phyloP scores from a whole-genome alignment of 2,113 vertebrate species.

The Tragelaphus strepsiceros region DNA sequence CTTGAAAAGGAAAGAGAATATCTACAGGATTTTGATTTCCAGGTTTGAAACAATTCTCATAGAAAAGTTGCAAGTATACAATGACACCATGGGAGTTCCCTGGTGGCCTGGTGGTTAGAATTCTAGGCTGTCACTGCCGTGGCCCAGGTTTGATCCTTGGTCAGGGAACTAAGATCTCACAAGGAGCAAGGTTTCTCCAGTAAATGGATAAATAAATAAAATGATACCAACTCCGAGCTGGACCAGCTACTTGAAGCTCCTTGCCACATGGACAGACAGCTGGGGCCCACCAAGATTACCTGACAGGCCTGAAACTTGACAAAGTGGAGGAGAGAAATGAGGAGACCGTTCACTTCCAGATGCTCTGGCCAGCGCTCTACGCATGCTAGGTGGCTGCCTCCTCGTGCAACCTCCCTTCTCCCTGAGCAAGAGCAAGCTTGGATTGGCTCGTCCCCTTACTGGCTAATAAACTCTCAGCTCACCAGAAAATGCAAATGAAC shows the following conservation, averaged over 20 bases:
- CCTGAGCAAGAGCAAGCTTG: background rate
- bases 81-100: background rate
- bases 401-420: background rate
- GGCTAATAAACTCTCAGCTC: slow-evolving; percentile 15
- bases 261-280: background rate
- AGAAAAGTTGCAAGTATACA: background rate
- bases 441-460: slow-evolving; percentile 3
- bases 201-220: background rate
- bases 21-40: background rate
- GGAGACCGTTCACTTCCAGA: background rate
- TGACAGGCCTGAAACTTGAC: background rate
- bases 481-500: slow-evolving; percentile 31
- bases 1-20: background rate
- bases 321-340: background rate
- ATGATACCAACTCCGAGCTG: background rate
- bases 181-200: rapidly evolving
- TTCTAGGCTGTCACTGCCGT: background rate
- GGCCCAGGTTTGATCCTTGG: background rate
- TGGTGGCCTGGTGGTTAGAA: background rate
- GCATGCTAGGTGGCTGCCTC: background rate
- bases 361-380: background rate
- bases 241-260: background rate
- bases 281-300: background rate
- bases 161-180: background rate
- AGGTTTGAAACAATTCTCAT: background rate